A percentile compares a stretch with the other conserved stretches of the same genome.
Conservation (phyloP, 2,888 invertebrate species). For the Dioctria rufipes region DNA sequence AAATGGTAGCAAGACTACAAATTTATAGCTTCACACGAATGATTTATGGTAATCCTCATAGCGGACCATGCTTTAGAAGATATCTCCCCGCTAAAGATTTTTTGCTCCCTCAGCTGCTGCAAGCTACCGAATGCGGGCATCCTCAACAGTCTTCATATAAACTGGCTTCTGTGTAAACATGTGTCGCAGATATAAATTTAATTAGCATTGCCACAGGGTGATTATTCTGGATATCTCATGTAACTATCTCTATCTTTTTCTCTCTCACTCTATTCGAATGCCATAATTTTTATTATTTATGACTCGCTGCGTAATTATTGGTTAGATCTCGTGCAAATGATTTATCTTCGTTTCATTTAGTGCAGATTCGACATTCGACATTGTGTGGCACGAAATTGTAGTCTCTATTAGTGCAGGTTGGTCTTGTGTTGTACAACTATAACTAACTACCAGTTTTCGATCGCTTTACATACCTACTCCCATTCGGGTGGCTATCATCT, state of each 20-base stretch:
- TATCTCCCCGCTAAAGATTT: neutral
- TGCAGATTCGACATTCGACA: neutral
- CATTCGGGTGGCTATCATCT: neutral
- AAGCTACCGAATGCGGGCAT: constrained; percentile 33
- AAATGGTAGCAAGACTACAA: constrained; percentile 34
- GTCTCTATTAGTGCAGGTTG: neutral
- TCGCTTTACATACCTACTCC: neutral
- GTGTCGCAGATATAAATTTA: constrained; percentile 45
- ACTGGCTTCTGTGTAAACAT: constrained; percentile 42
- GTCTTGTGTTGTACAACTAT: neutral
- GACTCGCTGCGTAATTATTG: constrained; percentile 19
- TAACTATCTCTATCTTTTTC: neutral
- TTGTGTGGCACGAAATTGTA: neutral
- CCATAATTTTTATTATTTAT: constrained; percentile 21
- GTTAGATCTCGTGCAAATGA: constrained; percentile 3
- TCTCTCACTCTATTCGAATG: neutral
- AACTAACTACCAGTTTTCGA: neutral
- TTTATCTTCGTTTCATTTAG: constrained; percentile 27
- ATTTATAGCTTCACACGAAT: constrained; percentile 27
- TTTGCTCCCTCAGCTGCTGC: neutral
- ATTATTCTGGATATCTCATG: neutral
- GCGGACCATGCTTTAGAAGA: neutral
- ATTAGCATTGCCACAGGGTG: constrained; percentile 45
- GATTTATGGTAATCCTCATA: constrained; percentile 44
- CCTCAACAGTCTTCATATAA: constrained; percentile 27